These are phyloP conservation scores for Drepanosiphum platanoidis DNA, from an alignment of 2,888 invertebrate genomes.

Conservation along the genomic window DNA sequence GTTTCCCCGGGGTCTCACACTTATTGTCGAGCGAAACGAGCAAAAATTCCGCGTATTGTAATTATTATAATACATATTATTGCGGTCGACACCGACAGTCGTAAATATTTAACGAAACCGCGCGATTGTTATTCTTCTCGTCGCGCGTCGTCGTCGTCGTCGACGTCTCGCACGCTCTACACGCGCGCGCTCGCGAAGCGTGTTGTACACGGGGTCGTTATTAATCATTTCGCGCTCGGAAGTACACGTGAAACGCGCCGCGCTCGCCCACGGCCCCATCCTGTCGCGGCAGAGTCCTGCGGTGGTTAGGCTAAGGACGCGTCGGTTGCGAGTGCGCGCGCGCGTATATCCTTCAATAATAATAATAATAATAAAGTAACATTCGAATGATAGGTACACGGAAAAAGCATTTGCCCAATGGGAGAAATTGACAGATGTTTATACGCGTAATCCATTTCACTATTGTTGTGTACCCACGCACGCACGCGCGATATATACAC, in stretches of 20 bases:
- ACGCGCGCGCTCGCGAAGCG: background rate
- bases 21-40: too few species aligned
- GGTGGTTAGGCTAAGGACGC: background rate
- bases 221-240: background rate
- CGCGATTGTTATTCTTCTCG: too few species aligned
- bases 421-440: conserved; percentile 57
- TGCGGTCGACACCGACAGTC: background rate
- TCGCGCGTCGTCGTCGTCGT: background rate
- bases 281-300: too few species aligned
- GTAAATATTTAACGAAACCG: background rate
- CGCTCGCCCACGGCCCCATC: background rate
- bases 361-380: background rate
- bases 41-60: background rate
- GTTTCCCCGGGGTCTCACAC: background rate
- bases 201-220: background rate
- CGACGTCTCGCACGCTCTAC: too few species aligned
- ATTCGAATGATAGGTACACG: conserved; percentile 50
- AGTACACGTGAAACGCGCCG: background rate
- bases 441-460: conserved; percentile 50
- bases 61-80: background rate
- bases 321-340: background rate
- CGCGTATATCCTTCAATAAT: too few species aligned
- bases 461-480: background rate
- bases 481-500: background rate
- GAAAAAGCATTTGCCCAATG: conserved; percentile 57